phyloP scores from a whole-genome alignment of 2,888 invertebrate species.

The Mellilla xanthometata region DNA sequence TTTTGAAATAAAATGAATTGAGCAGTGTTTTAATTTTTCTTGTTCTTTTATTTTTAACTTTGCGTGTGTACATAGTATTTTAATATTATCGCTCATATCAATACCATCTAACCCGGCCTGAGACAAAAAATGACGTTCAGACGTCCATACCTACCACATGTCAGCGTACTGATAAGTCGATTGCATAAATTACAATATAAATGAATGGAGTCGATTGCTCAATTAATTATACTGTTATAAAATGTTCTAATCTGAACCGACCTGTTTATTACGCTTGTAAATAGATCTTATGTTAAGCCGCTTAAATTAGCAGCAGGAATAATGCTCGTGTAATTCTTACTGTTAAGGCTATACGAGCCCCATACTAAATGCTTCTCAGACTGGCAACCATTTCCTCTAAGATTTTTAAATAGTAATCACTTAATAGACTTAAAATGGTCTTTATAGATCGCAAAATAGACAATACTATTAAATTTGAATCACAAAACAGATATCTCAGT shows the following conservation, averaged over 20 bases:
- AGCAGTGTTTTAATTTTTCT: too few relatives aligned
- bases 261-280: conserved; percentile 26
- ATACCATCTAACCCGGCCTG: conserved; percentile 6
- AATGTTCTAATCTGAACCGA: conserved; percentile 27
- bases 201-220: conserved; percentile 30
- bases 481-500: too few relatives aligned
- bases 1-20: too few relatives aligned
- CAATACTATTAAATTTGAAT: too few relatives aligned
- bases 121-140: conserved; percentile 21
- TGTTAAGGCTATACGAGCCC: too few relatives aligned
- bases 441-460: too few relatives aligned
- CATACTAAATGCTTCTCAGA: too few relatives aligned
- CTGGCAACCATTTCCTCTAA: too few relatives aligned
- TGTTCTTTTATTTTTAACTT: too few relatives aligned
- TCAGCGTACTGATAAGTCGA: conserved; percentile 51
- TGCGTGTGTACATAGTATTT: too few relatives aligned
- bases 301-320: conserved; percentile 8
- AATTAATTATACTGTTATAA: conserved; percentile 31
- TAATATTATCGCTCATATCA: conserved; percentile 19
- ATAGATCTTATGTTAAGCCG: conserved; percentile 5
- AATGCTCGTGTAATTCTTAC: background rate
- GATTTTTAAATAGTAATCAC: too few relatives aligned
- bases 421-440: too few relatives aligned
- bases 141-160: conserved; percentile 38
- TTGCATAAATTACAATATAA: conserved; percentile 50